A percentile compares a stretch with the other conserved stretches of the same genome.
Evolutionary conservation across 2,797 vertebrate genomes (phyloP).

Genomic region (Taenioides sp.): DNA sequence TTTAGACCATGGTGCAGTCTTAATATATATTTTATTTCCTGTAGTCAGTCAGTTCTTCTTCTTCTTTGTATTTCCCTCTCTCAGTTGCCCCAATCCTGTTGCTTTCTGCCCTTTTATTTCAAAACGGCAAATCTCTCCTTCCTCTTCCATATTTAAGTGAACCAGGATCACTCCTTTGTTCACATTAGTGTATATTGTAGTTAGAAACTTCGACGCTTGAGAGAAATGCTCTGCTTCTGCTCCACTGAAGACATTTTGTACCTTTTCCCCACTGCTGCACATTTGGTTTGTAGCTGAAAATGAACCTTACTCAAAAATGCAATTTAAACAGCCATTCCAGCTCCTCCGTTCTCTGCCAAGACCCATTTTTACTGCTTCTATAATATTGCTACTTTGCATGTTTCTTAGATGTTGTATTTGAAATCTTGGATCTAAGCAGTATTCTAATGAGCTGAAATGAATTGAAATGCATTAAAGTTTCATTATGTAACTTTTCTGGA

Average conservation of each 20-base stretch:
- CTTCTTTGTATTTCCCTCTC: background rate
- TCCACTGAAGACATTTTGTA: conserved; percentile 25
- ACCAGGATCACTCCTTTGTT: conserved; percentile 37
- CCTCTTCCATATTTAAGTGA: conserved; percentile 28
- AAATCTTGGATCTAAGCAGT: background rate
- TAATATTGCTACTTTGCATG: background rate
- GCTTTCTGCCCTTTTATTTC: conserved; percentile 41
- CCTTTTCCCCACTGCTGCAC: conserved; percentile 14
- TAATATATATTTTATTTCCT: no score
- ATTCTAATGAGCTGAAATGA: background rate
- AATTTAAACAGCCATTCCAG: background rate
- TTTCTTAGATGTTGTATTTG: background rate
- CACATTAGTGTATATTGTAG: conserved; percentile 32
- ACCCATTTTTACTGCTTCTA: background rate
- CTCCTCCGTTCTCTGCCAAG: background rate
- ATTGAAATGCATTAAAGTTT: background rate
- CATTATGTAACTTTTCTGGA: background rate
- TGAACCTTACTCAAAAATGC: conserved; percentile 14
- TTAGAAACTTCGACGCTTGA: conserved; percentile 26
- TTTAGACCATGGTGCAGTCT: no score
- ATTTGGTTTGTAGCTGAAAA: conserved; percentile 13
- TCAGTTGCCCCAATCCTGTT: background rate
- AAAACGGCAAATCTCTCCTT: conserved; percentile 40
- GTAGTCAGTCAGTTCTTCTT: no score
- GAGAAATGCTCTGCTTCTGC: conserved; percentile 23